Base-by-base conservation (phyloP, 1,140 invertebrate genomes). In the Plutomurus gul region DNA sequence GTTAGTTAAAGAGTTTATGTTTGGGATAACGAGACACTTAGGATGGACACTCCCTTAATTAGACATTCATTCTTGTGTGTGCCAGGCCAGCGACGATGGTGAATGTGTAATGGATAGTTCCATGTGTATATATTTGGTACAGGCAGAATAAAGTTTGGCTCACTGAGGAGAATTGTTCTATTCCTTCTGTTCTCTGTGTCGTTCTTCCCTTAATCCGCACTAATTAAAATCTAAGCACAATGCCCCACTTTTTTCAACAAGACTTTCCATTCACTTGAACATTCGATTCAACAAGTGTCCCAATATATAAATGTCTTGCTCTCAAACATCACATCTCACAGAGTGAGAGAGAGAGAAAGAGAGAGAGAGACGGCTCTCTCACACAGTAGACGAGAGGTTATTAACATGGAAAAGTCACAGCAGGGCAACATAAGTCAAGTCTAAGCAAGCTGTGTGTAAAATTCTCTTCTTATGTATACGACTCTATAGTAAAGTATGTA, bases 191-290 rank as follows among this genome's bases (percentile, higher is more conserved):
- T 43, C 39, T 22, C n/a, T n/a, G n/a, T n/a, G 30, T 11, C 30
- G 27, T 30, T 65, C 56, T 65, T 65, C 56, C 56, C 30, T 65
- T 65, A 65, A 65, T 65, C 56, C 56, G 56, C 27, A 65, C 56
- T 65, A 65, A 65, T 65, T 65, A 65, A 65, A 65, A 65, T 65
- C 51, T 60, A 30, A 60, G 51, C 56, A 65, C 56, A 65, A 65
- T 65, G 56, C 36, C 25, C 56, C 56, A 65, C 56, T 65, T 65
- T 65, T 33, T n/a, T 13, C 30, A 6, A 5, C 43, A 6, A 6
- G 56, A 65, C 56, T 65, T 65, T 65, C 56, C 56, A 65, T 65
- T 65, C 56, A 65, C 56, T 65, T 65, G 56, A 60, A 16, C 30
- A 65, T 65, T 36, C 13, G 16, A 65, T 56, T 56, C 56, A 65